Conservation (phyloP, 2,797 vertebrate species). For the Hoplostethus atlanticus region DNA sequence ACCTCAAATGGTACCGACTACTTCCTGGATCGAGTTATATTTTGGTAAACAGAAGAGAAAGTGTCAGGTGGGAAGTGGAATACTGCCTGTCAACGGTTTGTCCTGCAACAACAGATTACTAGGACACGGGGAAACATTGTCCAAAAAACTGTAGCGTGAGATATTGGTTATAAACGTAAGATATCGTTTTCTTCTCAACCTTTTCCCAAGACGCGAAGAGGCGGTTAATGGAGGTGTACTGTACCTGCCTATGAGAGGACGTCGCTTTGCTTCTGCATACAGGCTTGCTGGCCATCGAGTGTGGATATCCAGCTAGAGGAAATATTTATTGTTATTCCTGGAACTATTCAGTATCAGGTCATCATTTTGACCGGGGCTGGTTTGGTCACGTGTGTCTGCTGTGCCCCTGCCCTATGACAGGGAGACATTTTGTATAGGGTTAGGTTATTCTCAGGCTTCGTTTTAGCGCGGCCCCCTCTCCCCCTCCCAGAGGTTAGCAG, state of each 20-base stretch:
- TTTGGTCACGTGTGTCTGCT: conserved; percentile 70
- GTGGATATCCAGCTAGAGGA: conserved; percentile 47
- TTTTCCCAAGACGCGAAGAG: background rate
- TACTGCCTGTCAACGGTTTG: conserved; percentile 25
- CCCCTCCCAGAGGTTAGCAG: conserved; percentile 32
- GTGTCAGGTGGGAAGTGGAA: conserved; percentile 27
- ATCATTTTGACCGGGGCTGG: conserved; percentile 62
- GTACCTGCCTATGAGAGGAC: conserved; percentile 2
- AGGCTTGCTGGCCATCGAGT: background rate
- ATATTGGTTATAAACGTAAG: conserved; percentile 47
- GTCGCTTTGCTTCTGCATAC: conserved; percentile 8
- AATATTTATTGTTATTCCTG: conserved; percentile 51
- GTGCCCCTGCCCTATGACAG: conserved; percentile 31
- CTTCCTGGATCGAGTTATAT: conserved; percentile 13
- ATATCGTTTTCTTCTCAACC: background rate
- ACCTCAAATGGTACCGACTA: conserved; percentile 14
- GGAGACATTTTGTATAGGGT: conserved; percentile 32
- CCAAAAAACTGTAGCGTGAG: conserved; percentile 1
- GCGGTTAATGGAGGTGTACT: background rate
- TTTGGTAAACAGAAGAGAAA: conserved; percentile 27
- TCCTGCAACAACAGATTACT: background rate
- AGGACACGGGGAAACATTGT: conserved; percentile 17
- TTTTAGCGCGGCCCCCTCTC: conserved; percentile 39
- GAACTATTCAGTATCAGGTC: conserved; percentile 49
- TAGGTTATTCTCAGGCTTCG: conserved; percentile 51